Evolutionary conservation across 2,797 vertebrate species (phyloP).

Genomic region (Xiphophorus birchmanni): DNA sequence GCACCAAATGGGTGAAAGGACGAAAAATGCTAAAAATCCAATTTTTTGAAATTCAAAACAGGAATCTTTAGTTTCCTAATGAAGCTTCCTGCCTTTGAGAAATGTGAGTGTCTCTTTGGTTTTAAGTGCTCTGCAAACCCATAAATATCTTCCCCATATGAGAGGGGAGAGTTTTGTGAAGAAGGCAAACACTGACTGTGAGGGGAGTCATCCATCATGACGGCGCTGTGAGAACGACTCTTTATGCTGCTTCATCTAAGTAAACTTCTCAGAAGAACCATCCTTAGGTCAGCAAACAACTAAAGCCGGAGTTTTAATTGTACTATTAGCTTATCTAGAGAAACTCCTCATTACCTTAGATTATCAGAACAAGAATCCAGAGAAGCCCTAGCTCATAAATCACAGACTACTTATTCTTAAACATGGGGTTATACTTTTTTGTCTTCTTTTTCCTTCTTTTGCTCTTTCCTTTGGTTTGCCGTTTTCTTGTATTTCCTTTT

Average conservation of each 20-base stretch:
- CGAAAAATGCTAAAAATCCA: not conserved
- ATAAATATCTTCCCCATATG: slow-evolving; percentile 66
- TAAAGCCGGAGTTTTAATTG: not conserved
- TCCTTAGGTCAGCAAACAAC: not conserved
- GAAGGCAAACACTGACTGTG: slow-evolving; percentile 69
- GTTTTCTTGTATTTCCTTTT: no score
- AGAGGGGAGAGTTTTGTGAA: slow-evolving; percentile 43
- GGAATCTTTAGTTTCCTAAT: not conserved
- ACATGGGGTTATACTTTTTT: no score
- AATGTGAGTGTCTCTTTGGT: slow-evolving; percentile 35
- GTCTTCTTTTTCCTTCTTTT: no score
- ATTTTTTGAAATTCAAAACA: not conserved
- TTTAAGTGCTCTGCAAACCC: slow-evolving; percentile 74
- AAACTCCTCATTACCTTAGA: no score
- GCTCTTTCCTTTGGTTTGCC: no score
- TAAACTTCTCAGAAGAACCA: not conserved
- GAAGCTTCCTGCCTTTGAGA: slow-evolving; percentile 5
- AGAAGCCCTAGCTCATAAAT: no score
- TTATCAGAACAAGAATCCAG: no score
- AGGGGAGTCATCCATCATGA: slow-evolving; percentile 70
- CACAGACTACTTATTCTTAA: no score
- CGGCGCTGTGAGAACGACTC: slow-evolving; percentile 19
- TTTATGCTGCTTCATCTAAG: slow-evolving; percentile 8
- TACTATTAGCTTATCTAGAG: no score
- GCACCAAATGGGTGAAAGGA: not conserved